Base-by-base conservation (phyloP, 2,888 invertebrate species). In the Gryllus longicercus region DNA sequence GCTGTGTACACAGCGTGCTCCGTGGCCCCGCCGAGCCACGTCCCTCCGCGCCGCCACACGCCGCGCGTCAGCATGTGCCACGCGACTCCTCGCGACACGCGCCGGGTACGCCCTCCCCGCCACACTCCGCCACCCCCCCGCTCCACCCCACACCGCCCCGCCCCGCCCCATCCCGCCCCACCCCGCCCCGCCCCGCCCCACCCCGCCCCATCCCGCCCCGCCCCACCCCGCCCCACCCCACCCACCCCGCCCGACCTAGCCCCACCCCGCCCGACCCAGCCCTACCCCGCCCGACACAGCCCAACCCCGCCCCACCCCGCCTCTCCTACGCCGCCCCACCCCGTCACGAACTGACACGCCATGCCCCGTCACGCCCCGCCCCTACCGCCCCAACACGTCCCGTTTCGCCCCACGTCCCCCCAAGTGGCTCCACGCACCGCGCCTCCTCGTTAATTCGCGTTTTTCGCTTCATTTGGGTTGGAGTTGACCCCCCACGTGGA, bases 241-340 rank as follows among this genome's bases (percentile, higher is more conserved):
- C n/a, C 5, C n/a, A 18, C 3, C 16, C 0, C n/a, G 14, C 4
- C 1, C 14, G 3, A 3, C 5, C 16, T 1, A 3, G 0, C 63
- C 16, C 63, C 4, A 1, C 5, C n/a, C n/a, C 16, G 0, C n/a
- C 0, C 63, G 16, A 0, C 12, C 63, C 2, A 12, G 1, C 2
- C 25, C 25, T 0, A 2, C 25, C 3, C 2, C 25, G 0, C 25
- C 25, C 2, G 0, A 2, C 25, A 2, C 2, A 2, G 0, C 25
- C 25, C 25, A n/a, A n/a, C 3, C 25, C 25, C 4, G 25, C 25
- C 25, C 25, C 0, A 2, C 2, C 3, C 3, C 3, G 25, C 25
- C 25, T 2, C 2, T 2, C 2, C 25, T 2, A 2, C 25, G 2
- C 25, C 25, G 0, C 2, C 0, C 3, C 4, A 4, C 25, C 25